Evolutionary conservation across 64 coral and sea anemone genomes (phyloP), one percentile per base, ranked within the genome.

Genomic region (Stichodactyla helianthus): DNA sequence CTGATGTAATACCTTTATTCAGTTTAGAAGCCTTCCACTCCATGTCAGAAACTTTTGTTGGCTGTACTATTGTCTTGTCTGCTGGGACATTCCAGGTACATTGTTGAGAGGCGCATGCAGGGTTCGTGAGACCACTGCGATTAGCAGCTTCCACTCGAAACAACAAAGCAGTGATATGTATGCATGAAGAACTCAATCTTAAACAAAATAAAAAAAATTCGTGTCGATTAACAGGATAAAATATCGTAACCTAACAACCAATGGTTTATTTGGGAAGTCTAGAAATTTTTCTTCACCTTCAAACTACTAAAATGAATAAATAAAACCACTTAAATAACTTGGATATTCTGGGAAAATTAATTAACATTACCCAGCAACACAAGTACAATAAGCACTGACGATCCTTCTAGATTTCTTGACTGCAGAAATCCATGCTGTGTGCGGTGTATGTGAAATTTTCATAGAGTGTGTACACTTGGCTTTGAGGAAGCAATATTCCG

Each of bases 91-190:
- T 89, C 87, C 87, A 89, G 8, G 31, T 58, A 83, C 92, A 93
- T 20, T 79, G 8, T 51, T 56, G 60, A n/a, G 92, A 89, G 7
- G 92, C 89, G 50, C 92, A 93, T 56, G 92, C 87, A 55, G 82
- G 92, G 16, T 86, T 93, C 5, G 92, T 90, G 6, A 87, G 52
- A 23, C 92, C 85, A 84, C 19, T 90, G 23, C 92, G 74, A 19
- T 84, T 84, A 4, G 88, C 92, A 53, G 92, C 92, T 28, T 90
- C 88, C 57, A 94, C 60, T 19, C 88, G 55, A 82, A 94, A 94
- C 12, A 90, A 77, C 20, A 88, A 53, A 6, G 92, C 88, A 16
- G 85, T 94, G 16, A 94, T 67, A 87, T 94, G 92, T 16, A 90
- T 77, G 54, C 85, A 94, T 0, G 88, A 71, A 54, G 77, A 74